Evolutionary conservation across 2,888 invertebrate species (phyloP), one percentile per base, ranked within the genome.

Genomic region (Bibio marci): DNA sequence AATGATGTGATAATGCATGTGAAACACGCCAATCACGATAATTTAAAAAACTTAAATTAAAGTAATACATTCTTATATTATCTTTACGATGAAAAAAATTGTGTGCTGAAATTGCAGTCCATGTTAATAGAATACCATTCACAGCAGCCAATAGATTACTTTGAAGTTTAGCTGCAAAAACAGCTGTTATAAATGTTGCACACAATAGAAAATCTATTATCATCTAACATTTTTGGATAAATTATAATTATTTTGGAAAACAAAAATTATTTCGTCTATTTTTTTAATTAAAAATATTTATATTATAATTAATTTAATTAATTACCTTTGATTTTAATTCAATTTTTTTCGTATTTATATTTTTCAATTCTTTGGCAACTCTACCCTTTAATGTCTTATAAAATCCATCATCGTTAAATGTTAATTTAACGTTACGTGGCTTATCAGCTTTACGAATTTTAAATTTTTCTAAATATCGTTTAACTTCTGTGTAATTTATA

Each of bases 41-140:
- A 45, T 58, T 62, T 67, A 80, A 64, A 47, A 75, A 53, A 14
- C 70, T 67, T 43, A 86, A 59, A 50, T 83, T 79, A 50, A 80
- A 80, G 42, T 79, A 71, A 51, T 76, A 79, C 78, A 82, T 82
- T 41, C 81, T 70, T 69, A 78, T 80, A 54, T 76, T 82, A 42
- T 81, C 75, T 42, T 66, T 71, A 49, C 71, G 70, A 52, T 86
- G 86, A 48, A 82, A 73, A 52, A 75, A 86, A 54, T 85, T 86
- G 53, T 86, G 86, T 1, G 76, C 70, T 3, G 68, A 65, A 11
- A 78, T 67, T 1, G 68, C 61, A 0, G 71, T 62, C 65, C 74
- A 69, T 1, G 69, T 63, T 2, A 82, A 53, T 3, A 70, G 58
- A 3, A 70, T 39, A 1, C 73, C 80, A 15, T 73, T 66, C 19